phyloP scores from a whole-genome alignment of 2,797 vertebrate genomes.

The Ataeniobius toweri region DNA sequence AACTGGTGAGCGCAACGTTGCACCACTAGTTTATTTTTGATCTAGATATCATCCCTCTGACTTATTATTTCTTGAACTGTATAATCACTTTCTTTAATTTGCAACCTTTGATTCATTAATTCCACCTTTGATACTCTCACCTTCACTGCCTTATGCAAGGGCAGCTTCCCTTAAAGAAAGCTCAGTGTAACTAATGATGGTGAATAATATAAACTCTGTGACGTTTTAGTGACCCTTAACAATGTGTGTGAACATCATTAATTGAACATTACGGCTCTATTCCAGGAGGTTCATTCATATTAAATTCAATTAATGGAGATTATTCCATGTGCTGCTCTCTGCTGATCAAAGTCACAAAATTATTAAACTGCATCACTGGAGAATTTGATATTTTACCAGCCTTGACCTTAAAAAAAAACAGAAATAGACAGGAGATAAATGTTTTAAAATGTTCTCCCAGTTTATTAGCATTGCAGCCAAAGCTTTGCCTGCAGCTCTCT shows the following conservation, averaged over 20 bases:
- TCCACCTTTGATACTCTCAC: neutral
- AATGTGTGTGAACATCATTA: neutral
- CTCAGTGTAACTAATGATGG: neutral
- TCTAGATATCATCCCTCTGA: neutral
- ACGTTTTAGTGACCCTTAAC: slow-evolving; percentile 23
- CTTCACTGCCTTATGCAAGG: neutral
- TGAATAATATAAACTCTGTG: slow-evolving; percentile 16
- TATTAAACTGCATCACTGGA: slow-evolving; percentile 4
- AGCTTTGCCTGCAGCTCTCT: slow-evolving; percentile 3
- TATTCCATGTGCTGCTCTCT: neutral
- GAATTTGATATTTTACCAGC: slow-evolving; percentile 4
- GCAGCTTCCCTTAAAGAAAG: neutral
- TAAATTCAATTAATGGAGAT: slow-evolving; percentile 1
- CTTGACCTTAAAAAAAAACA: neutral
- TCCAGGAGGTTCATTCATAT: slow-evolving; percentile 10
- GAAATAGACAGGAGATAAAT: slow-evolving; percentile 10
- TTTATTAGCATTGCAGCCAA: slow-evolving; percentile 18
- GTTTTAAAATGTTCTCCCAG: slow-evolving; percentile 13
- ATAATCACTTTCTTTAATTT: neutral
- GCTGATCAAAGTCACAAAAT: neutral
- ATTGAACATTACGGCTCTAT: neutral
- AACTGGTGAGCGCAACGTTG: neutral
- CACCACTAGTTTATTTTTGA: neutral
- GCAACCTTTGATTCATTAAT: neutral
- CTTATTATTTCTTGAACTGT: neutral